Conservation (phyloP, 2,113 vertebrate genomes). For the Xenopus borealis region DNA sequence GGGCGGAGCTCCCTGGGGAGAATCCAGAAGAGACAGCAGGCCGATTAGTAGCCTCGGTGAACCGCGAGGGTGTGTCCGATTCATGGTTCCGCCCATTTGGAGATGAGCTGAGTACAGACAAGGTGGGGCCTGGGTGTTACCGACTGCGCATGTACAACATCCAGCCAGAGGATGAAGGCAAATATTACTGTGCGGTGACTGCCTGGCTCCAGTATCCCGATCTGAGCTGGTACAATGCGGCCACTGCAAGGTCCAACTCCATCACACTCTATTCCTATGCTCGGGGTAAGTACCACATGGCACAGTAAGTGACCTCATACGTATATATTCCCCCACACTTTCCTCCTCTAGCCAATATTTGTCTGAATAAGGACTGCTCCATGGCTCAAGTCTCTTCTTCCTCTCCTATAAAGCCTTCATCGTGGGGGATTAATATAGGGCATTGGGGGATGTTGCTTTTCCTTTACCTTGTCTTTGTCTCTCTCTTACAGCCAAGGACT, state of each 20-base stretch:
- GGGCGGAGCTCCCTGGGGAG: conserved; percentile 49
- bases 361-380: too few species aligned
- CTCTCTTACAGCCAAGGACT: conserved; percentile 67
- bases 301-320: too few species aligned
- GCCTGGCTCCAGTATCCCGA: conserved; percentile 77
- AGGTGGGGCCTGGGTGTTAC: conserved; percentile 65
- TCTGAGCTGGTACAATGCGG: conserved; percentile 76
- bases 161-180: conserved; percentile 69
- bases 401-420: too few species aligned
- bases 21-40: conserved; percentile 48
- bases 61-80: conserved; percentile 66
- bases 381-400: too few species aligned
- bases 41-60: conserved; percentile 58
- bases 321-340: too few species aligned
- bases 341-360: too few species aligned
- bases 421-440: too few species aligned
- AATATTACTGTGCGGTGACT: conserved; percentile 72
- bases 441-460: too few species aligned
- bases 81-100: conserved; percentile 47
- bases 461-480: background rate
- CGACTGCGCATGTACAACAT: conserved; percentile 74
- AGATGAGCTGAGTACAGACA: conserved; percentile 74
- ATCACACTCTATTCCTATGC: conserved; percentile 78
- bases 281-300: conserved; percentile 64
- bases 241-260: conserved; percentile 62